Base-by-base conservation (phyloP, 2,113 vertebrate genomes). In the Pedetes capensis region DNA sequence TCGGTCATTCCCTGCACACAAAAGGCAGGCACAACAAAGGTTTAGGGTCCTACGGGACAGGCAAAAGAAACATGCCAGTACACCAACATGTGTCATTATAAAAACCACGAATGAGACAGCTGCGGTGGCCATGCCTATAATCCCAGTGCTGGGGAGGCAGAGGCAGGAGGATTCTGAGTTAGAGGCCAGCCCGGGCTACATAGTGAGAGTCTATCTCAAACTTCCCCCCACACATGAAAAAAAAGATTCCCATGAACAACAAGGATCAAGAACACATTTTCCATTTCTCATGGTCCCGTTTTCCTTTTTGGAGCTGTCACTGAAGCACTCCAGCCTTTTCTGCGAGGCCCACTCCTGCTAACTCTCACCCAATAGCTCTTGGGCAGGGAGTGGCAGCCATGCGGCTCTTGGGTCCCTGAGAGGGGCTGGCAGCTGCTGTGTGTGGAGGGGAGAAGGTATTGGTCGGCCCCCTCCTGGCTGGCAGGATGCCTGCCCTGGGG, bases 211-310 rank as follows among this genome's bases (percentile, higher is more conserved):
- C 20, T 61, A 11, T 39, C 49, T 69, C 63, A 55, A 51, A 84
- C n/a, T n/a, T n/a, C n/a, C n/a, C n/a, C n/a, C n/a, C n/a, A n/a
- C n/a, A n/a, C n/a, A n/a, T n/a, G n/a, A n/a, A n/a, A n/a, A n/a
- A n/a, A n/a, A n/a, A n/a, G n/a, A n/a, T n/a, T n/a, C n/a, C 27
- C 39, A 17, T 2, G 1, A 4, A 2, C 0, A 20, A 22, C 42
- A 14, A 42, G 0, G 0, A 17, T 17, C 39, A 42, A 22, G 53
- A 12, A 61, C 34, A 17, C 0, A 0, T 17, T 61, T 66, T 64
- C 32, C 4, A 0, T 14, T 23, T 23, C 51, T 1, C 8, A 10
- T 8, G 2, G 17, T 18, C 64, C 39, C 0, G 2, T 2, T 2
- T 4, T 9, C 37, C 57, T 72, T 37, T 61, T n/a, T 34, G 6